phyloP scores from a whole-genome alignment of 2,888 invertebrate species.

The Micoletzkya japonica region DNA sequence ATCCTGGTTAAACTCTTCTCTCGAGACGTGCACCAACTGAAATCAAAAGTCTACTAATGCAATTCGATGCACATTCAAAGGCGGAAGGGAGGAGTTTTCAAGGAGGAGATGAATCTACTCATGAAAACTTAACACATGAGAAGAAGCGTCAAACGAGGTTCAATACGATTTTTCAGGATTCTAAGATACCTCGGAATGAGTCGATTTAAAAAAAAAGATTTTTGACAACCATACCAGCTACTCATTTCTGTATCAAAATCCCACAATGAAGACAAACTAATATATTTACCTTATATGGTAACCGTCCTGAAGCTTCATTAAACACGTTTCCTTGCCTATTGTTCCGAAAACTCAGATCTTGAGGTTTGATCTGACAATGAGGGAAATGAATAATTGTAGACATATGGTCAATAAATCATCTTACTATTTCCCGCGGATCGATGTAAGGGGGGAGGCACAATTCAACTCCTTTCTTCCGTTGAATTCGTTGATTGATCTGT shows the following conservation, averaged over 20 bases:
- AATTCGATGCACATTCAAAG: no score
- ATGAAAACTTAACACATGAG: background rate
- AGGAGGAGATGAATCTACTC: no score
- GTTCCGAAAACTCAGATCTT: no score
- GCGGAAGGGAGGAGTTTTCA: no score
- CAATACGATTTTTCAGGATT: background rate
- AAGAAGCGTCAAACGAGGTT: background rate
- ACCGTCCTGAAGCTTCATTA: no score
- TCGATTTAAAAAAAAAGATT: background rate
- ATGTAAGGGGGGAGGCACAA: slow-evolving; percentile 1
- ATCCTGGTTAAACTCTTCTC: slow-evolving; percentile 11
- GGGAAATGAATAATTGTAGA: no score
- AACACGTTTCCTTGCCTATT: no score
- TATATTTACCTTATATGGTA: no score
- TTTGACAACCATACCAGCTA: background rate
- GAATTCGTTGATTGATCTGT: slow-evolving; percentile 14
- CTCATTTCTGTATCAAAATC: background rate
- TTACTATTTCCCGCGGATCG: background rate
- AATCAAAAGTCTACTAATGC: background rate
- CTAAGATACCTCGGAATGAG: background rate
- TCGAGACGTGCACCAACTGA: background rate
- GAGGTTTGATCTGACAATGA: no score
- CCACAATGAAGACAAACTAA: background rate
- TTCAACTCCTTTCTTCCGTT: background rate
- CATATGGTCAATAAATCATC: no score